These are phyloP conservation scores for Melieria crassipennis DNA, from an alignment of 2,888 invertebrate species.

Conservation along the genomic window DNA sequence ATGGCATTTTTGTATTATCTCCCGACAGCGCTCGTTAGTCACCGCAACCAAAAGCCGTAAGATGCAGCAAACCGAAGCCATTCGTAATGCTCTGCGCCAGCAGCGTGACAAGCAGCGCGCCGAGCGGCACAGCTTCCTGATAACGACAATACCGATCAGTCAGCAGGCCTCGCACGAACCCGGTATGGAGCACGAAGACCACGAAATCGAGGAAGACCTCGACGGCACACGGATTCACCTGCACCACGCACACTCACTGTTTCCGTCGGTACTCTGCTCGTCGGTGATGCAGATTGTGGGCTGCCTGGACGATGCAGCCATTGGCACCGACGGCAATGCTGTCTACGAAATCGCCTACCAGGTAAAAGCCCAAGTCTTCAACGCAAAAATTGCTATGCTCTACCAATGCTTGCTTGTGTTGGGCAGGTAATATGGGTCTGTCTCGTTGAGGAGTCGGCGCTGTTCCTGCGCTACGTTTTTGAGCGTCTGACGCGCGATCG, in stretches of 20 bases:
- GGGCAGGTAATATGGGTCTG: slow-evolving; percentile 94
- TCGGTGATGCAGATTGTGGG: slow-evolving; percentile 95
- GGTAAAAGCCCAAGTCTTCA: slow-evolving; percentile 65
- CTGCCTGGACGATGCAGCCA: slow-evolving; percentile 94
- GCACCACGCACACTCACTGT: slow-evolving; percentile 92
- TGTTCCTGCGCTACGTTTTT: slow-evolving; percentile 94
- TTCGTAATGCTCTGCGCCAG: slow-evolving; percentile 92
- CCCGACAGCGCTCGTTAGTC: slow-evolving; percentile 83
- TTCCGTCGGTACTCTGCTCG: slow-evolving; percentile 96
- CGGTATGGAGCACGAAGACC: slow-evolving; percentile 82
- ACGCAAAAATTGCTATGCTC: slow-evolving; percentile 41
- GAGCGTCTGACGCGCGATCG: slow-evolving; percentile 94
- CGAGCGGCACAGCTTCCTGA: slow-evolving; percentile 94
- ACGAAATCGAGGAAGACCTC: slow-evolving; percentile 85
- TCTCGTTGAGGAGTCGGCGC: slow-evolving; percentile 95
- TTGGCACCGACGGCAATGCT: slow-evolving; percentile 92
- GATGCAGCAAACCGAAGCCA: slow-evolving; percentile 98
- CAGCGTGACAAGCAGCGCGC: slow-evolving; percentile 95
- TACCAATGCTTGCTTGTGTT: neutral
- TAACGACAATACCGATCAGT: slow-evolving; percentile 95
- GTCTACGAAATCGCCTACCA: slow-evolving; percentile 97
- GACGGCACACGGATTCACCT: slow-evolving; percentile 82
- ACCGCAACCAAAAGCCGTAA: slow-evolving; percentile 98
- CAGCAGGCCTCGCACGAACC: slow-evolving; percentile 97
- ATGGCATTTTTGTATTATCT: slow-evolving; percentile 19